These are phyloP conservation scores for Scytalopus superciliaris DNA, from an alignment of 2,113 vertebrate genomes.

Conservation along the genomic window DNA sequence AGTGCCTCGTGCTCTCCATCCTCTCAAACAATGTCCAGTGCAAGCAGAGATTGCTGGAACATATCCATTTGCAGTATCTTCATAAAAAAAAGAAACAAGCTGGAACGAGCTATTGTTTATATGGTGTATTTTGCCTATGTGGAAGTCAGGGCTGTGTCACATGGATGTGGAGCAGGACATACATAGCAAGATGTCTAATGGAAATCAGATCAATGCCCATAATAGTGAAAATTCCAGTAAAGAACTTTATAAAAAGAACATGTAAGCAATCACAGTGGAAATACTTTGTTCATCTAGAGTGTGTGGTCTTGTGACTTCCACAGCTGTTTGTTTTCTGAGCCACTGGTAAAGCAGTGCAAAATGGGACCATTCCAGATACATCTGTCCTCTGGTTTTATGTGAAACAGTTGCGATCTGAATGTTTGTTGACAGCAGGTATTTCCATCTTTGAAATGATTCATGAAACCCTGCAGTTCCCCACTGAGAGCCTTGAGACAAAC, in stretches of 20 bases:
- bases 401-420: background rate
- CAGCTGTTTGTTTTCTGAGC: slow-evolving; percentile 13
- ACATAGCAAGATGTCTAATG: background rate
- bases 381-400: slow-evolving; percentile 26
- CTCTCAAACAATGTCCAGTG: background rate
- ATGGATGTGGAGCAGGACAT: background rate
- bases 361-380: background rate
- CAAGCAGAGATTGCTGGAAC: background rate
- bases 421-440: slow-evolving; percentile 38
- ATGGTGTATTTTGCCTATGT: background rate
- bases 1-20: background rate
- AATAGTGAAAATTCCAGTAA: background rate
- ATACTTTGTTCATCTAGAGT: background rate
- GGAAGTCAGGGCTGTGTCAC: background rate
- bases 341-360: background rate
- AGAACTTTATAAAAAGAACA: background rate
- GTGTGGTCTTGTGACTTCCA: background rate
- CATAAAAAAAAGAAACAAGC: background rate
- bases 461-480: background rate
- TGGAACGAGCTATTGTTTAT: background rate
- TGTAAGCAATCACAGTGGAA: background rate
- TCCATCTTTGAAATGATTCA: background rate
- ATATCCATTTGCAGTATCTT: background rate
- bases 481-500: background rate
- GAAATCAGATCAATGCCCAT: background rate